phyloP scores from a whole-genome alignment of 2,888 invertebrate species.

The Hanleya hanleyi region DNA sequence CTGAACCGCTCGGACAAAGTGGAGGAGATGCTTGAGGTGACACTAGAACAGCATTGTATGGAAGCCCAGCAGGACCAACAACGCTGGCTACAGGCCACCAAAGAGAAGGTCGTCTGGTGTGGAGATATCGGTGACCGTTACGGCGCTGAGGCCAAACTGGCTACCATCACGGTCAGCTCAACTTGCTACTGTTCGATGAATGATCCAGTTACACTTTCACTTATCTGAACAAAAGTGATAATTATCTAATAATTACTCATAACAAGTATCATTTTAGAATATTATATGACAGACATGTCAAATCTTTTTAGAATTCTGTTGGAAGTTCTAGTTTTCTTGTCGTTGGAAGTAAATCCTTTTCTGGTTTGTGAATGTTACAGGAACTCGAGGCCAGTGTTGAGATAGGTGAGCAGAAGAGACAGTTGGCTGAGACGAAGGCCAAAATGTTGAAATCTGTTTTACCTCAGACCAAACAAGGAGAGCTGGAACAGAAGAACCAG shows the following conservation, averaged over 20 bases:
- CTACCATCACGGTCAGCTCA: conserved; percentile 73
- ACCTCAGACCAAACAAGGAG: conserved; percentile 54
- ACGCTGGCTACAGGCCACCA: conserved; percentile 85
- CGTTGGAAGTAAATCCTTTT: background rate
- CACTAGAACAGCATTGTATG: conserved; percentile 89
- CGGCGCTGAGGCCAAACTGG: conserved; percentile 92
- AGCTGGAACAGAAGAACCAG: conserved; percentile 58
- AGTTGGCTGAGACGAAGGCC: conserved; percentile 82
- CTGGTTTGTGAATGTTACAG: conserved; percentile 23
- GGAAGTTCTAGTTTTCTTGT: too few species aligned
- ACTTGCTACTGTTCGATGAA: background rate
- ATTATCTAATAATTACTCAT: too few species aligned
- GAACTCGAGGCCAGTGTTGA: conserved; percentile 77
- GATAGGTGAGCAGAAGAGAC: conserved; percentile 79
- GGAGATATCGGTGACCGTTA: conserved; percentile 88
- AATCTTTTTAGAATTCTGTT: too few species aligned
- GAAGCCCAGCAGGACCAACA: conserved; percentile 89
- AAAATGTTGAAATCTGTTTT: conserved; percentile 75
- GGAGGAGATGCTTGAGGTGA: conserved; percentile 78
- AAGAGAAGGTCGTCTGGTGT: conserved; percentile 92
- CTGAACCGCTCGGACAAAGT: conserved; percentile 84
- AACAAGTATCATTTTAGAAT: too few species aligned
- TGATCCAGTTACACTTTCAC: background rate
- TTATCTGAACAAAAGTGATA: too few species aligned
- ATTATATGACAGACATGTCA: too few species aligned